These are phyloP conservation scores for Emesis furor DNA, from an alignment of 2,888 invertebrate species.

Conservation along the genomic window DNA sequence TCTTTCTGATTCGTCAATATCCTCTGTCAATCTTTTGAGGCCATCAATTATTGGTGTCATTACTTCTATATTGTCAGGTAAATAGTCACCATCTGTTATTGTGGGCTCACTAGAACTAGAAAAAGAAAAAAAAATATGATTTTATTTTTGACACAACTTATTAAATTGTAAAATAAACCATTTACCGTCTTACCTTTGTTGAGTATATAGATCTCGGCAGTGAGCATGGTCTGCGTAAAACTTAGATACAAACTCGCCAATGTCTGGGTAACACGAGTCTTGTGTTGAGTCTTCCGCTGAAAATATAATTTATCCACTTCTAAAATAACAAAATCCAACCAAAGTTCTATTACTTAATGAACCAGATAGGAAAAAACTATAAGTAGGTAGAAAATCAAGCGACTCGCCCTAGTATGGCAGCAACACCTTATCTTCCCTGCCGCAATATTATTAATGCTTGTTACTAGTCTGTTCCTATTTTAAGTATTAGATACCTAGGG, in stretches of 20 bases:
- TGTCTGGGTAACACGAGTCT: slow-evolving; percentile 90
- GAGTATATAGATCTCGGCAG: slow-evolving; percentile 93
- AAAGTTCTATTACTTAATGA: not conserved
- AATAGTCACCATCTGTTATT: slow-evolving; percentile 87
- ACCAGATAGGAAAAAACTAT: not conserved
- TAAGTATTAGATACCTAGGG: too few species aligned
- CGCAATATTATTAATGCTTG: not conserved
- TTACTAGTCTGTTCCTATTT: not conserved
- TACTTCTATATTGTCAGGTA: slow-evolving; percentile 89
- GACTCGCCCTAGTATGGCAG: not conserved
- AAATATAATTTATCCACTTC: not conserved
- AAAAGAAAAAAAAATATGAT: slow-evolving; percentile 1
- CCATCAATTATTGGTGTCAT: slow-evolving; percentile 90
- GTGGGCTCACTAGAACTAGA: slow-evolving; percentile 85
- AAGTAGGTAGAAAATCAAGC: not conserved
- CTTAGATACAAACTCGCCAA: slow-evolving; percentile 94
- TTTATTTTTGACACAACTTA: too few species aligned
- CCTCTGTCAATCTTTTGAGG: slow-evolving; percentile 83
- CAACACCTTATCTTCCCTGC: not conserved
- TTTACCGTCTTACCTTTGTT: slow-evolving; percentile 80
- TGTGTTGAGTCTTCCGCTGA: slow-evolving; percentile 80
- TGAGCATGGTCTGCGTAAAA: slow-evolving; percentile 95
- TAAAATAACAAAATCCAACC: not conserved
- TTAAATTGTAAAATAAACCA: too few species aligned
- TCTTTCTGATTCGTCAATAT: slow-evolving; percentile 78